These are phyloP conservation scores for Enteromius unitaeniatus DNA, from an alignment of 2,797 vertebrate genomes.

Conservation along the genomic window DNA sequence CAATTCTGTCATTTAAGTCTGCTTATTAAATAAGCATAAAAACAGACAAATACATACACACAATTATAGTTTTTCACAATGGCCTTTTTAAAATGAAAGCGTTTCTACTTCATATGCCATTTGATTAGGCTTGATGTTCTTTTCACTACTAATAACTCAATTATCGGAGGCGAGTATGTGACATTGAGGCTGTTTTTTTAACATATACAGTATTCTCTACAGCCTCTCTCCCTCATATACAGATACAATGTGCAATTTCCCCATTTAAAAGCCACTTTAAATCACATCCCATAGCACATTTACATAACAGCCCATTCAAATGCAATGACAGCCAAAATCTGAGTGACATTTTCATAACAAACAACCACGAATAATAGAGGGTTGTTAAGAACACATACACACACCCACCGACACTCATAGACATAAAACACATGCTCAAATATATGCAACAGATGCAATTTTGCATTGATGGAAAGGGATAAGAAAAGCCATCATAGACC, in stretches of 20 bases:
- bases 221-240: background rate
- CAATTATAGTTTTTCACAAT: background rate
- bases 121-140: constrained; percentile 15
- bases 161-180: background rate
- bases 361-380: constrained; percentile 53
- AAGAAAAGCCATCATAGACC: constrained; percentile 7
- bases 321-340: constrained; percentile 31
- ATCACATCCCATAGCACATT: constrained; percentile 31
- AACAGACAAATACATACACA: background rate
- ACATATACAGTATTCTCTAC: constrained; percentile 10
- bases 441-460: background rate
- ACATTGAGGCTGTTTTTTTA: constrained; percentile 15
- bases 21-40: background rate
- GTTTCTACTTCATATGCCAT: background rate
- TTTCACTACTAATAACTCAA: constrained; percentile 18
- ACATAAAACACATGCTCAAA: constrained; percentile 32
- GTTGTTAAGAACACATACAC: constrained; percentile 11
- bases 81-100: background rate
- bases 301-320: constrained; percentile 42
- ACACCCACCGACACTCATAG: constrained; percentile 15
- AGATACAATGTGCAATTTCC: constrained; percentile 1
- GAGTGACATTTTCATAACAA: constrained; percentile 62
- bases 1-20: background rate
- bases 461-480: background rate
- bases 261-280: constrained; percentile 33